phyloP scores from a whole-genome alignment of 2,113 vertebrate genomes.

The Loxodonta africana region DNA sequence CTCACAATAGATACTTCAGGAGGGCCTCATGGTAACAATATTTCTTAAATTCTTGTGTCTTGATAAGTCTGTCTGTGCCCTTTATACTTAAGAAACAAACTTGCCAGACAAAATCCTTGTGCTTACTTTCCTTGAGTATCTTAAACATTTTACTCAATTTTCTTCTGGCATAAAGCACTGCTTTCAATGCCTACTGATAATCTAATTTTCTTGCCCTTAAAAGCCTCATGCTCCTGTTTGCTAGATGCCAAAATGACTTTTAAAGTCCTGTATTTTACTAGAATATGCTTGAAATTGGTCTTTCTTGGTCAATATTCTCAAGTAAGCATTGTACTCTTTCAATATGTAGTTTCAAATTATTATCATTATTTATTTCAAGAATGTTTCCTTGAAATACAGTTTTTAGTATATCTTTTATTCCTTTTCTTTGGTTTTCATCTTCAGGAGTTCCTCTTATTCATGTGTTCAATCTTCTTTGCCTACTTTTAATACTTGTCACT shows the following conservation, averaged over 20 bases:
- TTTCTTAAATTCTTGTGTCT: background rate
- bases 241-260: background rate
- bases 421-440: constrained; percentile 1
- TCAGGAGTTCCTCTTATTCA: background rate
- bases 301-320: background rate
- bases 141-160: constrained; percentile 55
- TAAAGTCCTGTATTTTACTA: background rate
- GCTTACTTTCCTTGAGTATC: background rate
- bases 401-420: background rate
- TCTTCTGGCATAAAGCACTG: constrained; percentile 9
- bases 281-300: background rate
- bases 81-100: constrained; percentile 59
- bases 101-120: constrained; percentile 14
- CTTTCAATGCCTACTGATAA: constrained; percentile 25
- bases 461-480: background rate
- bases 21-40: background rate
- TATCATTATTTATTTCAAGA: background rate
- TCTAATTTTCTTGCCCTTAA: constrained; percentile 54
- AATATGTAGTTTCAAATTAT: background rate
- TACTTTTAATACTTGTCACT: background rate
- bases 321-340: background rate
- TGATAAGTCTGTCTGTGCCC: background rate
- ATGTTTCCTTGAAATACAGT: background rate
- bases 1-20: background rate
- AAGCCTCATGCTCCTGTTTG: background rate